Base-by-base conservation (phyloP, 1,140 invertebrate genomes). In the Tetragonula clypearis region DNA sequence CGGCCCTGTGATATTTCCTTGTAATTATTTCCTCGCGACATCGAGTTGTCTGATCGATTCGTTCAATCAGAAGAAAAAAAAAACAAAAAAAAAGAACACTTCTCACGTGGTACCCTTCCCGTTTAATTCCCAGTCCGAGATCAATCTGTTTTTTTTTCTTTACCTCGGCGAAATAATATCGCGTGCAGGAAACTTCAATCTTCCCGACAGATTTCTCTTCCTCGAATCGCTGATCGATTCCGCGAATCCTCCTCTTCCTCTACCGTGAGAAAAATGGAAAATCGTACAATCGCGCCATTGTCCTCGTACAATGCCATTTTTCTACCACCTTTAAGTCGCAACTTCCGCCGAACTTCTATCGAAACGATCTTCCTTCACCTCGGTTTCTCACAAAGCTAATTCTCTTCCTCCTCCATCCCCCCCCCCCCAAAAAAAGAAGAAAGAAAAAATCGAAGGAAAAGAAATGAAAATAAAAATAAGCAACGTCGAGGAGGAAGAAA, bases 151-250 rank as follows among this genome's bases (percentile, higher is more conserved):
- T 6, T 49, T 41, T 6, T 41, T 35, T 35, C 35, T 35, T 35
- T 35, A 35, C 11, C 30, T 30, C 21, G 11, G 60, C 26, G 21
- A 56, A 49, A 35, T 35, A 53, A 35, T 35, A 53, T 73, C 8
- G 21, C 49, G 30, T 56, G 6, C 71, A 35, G 73, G 72, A 65
- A 76, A 66, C 35, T 23, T 35, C 49, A 68, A 74, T 55, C 74
- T 41, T 82, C 58, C 53, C 60, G 30, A 23, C 60, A 17, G 73
- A 82, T 82, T 82, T 82, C 80, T 82, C 30, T 82, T 82, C 62
- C 53, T 21, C 53, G 62, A 82, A 56, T 68, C 30, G 30, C 49
- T n/a, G 58, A 78, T 78, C 60, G 75, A 80, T 82, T 82, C 80
- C 15, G 21, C 49, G 80, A 82, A 76, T 75, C 80, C 58, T 8